Base-by-base conservation (phyloP, 1,140 invertebrate species). In the Cotesia vestalis region DNA sequence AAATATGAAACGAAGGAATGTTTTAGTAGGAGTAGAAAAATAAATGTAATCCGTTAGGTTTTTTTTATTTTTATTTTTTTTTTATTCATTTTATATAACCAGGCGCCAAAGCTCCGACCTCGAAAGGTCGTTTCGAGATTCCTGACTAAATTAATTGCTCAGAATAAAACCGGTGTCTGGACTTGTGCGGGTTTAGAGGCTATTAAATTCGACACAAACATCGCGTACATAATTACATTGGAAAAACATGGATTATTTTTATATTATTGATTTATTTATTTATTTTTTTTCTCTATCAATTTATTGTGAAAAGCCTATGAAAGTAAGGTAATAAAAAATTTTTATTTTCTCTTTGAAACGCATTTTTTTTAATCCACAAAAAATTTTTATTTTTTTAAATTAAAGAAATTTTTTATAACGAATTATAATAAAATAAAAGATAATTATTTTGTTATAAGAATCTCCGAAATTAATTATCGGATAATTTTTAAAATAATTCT, bases 111-210 rank as follows among this genome's bases (percentile, higher is more conserved):
- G 57, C 57, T 59, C 57, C 60, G 60, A 36, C 60, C 60, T 62
- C 60, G 60, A 62, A 62, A 62, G 60, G 60, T 62, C 60, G 60
- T 62, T 62, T 35, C 60, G n/a, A 62, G 35, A 62, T 62, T 62
- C 60, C 60, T 62, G 60, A 17, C 60, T 62, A 62, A 62, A 62
- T 62, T 62, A 62, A 62, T 62, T 62, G 27, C 60, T 38, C 34
- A 62, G 35, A 27, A 62, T 62, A 62, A 62, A 62, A 62, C 34
- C 60, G 60, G 60, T 62, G 60, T 62, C 60, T 62, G 60, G 60
- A 38, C 57, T 27, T 46, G 57, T 59, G 57, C 57, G 57, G 20
- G 57, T 59, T 20, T 59, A 20, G 57, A 59, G 17, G 57, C 57
- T 59, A 59, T 59, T 59, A 59, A 59, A 20, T 59, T 59, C 57